Percentiles rank a stretch among this genome's conserved stretches.
phyloP scores from a whole-genome alignment of 2,113 vertebrate genomes.

The Lycaon pictus region DNA sequence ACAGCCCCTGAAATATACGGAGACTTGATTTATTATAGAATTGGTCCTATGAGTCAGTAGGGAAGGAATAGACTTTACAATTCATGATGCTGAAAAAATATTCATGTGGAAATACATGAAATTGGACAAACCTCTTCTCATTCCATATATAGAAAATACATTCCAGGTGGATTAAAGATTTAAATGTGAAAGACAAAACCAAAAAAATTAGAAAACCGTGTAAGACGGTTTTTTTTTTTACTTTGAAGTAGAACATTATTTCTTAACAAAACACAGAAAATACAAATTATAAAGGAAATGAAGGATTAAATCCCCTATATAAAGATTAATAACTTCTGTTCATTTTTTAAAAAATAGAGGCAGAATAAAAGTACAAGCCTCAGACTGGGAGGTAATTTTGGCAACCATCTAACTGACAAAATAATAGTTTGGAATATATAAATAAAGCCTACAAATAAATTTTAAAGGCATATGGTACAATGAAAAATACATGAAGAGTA shows the following conservation, averaged over 20 bases:
- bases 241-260: background rate
- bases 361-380: background rate
- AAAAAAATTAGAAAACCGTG: background rate
- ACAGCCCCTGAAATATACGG: background rate
- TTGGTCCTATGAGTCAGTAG: background rate
- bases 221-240: background rate
- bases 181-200: background rate
- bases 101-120: background rate
- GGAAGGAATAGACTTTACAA: background rate
- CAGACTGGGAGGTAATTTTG: background rate
- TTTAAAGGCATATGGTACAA: background rate
- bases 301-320: background rate
- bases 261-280: background rate
- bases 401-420: background rate
- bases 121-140: background rate
- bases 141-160: background rate
- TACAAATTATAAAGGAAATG: conserved; percentile 19
- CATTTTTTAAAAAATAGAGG: background rate
- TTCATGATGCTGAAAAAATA: background rate
- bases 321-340: background rate
- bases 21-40: background rate
- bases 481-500: background rate
- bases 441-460: background rate
- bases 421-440: background rate
- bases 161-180: background rate